phyloP scores from a whole-genome alignment of 2,113 vertebrate genomes.

The Pandion haliaetus region DNA sequence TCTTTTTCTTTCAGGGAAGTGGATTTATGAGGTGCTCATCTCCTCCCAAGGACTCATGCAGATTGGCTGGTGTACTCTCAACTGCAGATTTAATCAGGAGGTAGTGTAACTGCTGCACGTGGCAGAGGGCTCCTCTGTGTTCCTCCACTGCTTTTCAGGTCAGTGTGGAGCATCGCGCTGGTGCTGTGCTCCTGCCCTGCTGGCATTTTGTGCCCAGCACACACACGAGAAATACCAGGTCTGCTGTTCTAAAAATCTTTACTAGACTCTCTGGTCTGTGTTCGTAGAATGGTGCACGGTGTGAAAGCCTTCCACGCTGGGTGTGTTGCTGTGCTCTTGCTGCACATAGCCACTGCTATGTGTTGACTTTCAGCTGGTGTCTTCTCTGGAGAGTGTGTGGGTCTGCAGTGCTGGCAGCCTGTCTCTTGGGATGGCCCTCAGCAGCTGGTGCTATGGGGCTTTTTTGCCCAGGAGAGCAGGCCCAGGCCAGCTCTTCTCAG shows the following conservation, averaged over 20 bases:
- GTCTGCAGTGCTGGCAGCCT: neutral
- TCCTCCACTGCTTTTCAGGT: neutral
- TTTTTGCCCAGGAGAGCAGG: neutral
- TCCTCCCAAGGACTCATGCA: constrained; percentile 99
- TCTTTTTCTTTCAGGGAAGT: constrained; percentile 83
- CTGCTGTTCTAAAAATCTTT: neutral
- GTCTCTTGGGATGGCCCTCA: neutral
- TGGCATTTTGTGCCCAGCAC: neutral
- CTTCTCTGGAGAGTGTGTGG: neutral
- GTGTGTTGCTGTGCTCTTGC: neutral
- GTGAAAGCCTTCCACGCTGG: neutral
- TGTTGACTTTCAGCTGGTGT: neutral
- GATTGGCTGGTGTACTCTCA: constrained; percentile 97
- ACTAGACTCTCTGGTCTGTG: neutral
- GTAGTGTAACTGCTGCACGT: constrained; percentile 52
- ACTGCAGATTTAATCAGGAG: constrained; percentile 98
- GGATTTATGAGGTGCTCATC: constrained; percentile 97
- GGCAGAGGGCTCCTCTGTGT: neutral
- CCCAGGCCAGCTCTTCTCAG: neutral
- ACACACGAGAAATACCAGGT: neutral
- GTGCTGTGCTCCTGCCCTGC: neutral
- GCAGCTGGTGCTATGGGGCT: neutral
- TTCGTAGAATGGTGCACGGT: neutral
- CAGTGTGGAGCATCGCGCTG: neutral
- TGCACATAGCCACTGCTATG: accelerated